A percentile compares a stretch with the other conserved stretches of the same genome.
phyloP scores from a whole-genome alignment of 2,797 vertebrate species.

The Acrossocheilus wenchowensis region DNA sequence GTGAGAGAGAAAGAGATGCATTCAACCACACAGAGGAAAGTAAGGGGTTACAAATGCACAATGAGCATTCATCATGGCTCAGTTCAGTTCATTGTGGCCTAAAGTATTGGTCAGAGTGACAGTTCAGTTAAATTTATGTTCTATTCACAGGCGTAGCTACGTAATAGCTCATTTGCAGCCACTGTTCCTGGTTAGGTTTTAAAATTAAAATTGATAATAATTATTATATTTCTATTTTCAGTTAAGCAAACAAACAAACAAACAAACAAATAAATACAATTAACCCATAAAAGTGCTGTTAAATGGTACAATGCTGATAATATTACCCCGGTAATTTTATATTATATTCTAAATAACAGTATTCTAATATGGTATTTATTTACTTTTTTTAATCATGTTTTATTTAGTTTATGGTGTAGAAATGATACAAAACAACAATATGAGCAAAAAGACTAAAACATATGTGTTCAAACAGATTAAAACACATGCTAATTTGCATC shows the following conservation, averaged over 20 bases:
- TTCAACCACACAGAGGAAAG: not conserved
- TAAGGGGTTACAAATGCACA: slow-evolving; percentile 14
- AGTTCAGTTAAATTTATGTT: not conserved
- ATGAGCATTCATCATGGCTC: not conserved
- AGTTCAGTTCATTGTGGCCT: not conserved
- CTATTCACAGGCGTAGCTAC: too few species aligned
- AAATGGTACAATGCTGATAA: not conserved
- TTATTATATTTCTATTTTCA: not conserved
- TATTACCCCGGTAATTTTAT: not conserved
- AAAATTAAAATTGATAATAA: too few species aligned
- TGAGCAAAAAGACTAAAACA: not conserved
- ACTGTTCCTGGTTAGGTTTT: not conserved
- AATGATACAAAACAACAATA: not conserved
- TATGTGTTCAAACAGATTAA: not conserved
- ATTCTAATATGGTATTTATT: not conserved
- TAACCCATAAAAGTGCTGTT: not conserved
- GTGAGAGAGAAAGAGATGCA: not conserved
- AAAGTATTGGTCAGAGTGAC: not conserved
- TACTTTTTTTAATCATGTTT: not conserved
- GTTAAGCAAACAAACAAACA: not conserved
- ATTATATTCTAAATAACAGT: not conserved
- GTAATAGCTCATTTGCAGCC: not conserved
- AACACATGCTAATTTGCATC: not conserved
- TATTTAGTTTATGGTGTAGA: not conserved
- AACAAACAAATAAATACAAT: not conserved